Evolutionary conservation across 2,113 vertebrate genomes (phyloP), one percentile per base, ranked within the genome.

Genomic region (Pseudolaguvia tuberculata): DNA sequence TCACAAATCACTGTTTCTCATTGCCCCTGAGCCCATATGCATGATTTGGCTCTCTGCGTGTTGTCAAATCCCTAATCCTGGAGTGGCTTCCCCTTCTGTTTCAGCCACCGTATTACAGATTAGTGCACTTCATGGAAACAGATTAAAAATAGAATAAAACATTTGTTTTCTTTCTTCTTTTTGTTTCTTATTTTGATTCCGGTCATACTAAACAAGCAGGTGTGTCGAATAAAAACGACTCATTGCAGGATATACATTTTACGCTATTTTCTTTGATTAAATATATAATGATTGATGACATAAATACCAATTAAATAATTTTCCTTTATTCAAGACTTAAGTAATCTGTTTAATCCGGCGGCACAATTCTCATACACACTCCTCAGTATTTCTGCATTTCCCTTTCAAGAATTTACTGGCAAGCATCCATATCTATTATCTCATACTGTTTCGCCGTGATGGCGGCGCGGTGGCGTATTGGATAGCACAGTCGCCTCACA

Each of bases 41-140:
- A 39, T 45, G 39, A 71, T 65, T 35, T 79, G 62, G 17, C 70
- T 51, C 45, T 48, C 45, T 42, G 14, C 11, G 18, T 8, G 21
- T 65, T 79, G 84, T 81, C 68, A 78, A 78, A 81, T 65, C 61
- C 47, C 35, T 84, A 83, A 84, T 83, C 80, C 80, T 74, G 53
- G 45, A 59, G 66, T 73, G 65, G 52, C 79, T 80, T 62, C 56
- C 45, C 52, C 61, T 39, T 52, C 27, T 72, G 61, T 83, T 61
- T 69, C 84, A 61, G 65, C 57, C 59, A 81, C 59, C 78, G 78
- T 79, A 83, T 82, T 77, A 62, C 78, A 79, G 79, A 85, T 82
- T 75, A 78, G 52, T 20, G 73, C 55, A 71, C 68, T 59, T 72
- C 56, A 57, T 14, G 18, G 77, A 80, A 85, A 75, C 77, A 66